Conservation (phyloP, 1,140 invertebrate species). For the Bathynomus jamesi region DNA sequence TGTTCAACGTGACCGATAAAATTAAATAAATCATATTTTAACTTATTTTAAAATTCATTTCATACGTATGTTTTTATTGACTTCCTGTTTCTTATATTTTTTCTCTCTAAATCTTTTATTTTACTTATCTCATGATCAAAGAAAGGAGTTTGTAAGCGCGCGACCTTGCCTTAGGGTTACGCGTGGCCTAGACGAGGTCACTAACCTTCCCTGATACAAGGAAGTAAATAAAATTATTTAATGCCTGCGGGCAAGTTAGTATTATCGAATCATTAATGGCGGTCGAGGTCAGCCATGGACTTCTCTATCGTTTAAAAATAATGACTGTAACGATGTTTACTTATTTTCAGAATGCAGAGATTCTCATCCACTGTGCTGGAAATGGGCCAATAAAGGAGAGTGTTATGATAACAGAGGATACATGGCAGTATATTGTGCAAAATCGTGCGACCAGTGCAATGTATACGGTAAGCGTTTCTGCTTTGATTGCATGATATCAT, state of each 20-base stretch:
- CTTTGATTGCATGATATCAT: neutral
- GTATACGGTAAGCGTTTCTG: conserved; percentile 16
- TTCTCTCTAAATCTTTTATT: too few species aligned
- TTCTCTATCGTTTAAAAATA: neutral
- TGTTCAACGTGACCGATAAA: too few species aligned
- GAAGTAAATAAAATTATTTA: neutral
- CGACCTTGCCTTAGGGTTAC: neutral
- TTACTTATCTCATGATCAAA: too few species aligned
- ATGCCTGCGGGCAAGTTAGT: neutral
- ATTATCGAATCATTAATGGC: too few species aligned
- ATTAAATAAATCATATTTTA: too few species aligned
- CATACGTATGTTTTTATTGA: too few species aligned
- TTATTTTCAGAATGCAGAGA: conserved; percentile 23
- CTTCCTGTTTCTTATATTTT: too few species aligned
- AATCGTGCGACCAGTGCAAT: conserved; percentile 27
- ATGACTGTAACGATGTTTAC: neutral
- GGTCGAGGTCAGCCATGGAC: neutral
- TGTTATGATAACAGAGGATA: conserved; percentile 28
- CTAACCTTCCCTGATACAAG: neutral
- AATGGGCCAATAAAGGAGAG: conserved; percentile 21
- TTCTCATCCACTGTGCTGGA: conserved; percentile 4
- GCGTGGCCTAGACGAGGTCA: neutral
- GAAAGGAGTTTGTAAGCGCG: too few species aligned
- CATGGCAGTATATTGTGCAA: conserved; percentile 29
- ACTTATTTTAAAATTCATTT: too few species aligned